A percentile compares a stretch with the other conserved stretches of the same genome.
These are phyloP conservation scores for Caracal caracal DNA, from an alignment of 2,113 vertebrate genomes.

Conservation along the genomic window DNA sequence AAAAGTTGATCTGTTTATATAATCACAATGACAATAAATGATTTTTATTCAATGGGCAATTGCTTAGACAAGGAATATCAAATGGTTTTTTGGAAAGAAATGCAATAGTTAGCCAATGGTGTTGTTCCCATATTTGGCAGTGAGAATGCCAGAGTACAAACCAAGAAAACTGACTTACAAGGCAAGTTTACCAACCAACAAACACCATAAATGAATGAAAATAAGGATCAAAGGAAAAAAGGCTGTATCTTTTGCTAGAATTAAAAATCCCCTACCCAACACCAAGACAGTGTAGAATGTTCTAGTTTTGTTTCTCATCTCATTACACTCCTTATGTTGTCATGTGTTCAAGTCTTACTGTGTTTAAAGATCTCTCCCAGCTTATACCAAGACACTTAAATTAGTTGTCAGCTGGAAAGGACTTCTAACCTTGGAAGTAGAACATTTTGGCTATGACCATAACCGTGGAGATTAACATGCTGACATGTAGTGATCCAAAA, in stretches of 20 bases:
- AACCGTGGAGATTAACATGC: not conserved
- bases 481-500: not conserved
- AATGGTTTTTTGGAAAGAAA: constrained; percentile 6
- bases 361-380: not conserved
- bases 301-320: not conserved
- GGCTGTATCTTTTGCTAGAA: not conserved
- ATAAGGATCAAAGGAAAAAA: not conserved
- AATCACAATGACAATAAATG: not conserved
- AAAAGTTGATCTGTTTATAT: constrained; percentile 46
- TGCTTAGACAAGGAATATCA: not conserved
- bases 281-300: not conserved
- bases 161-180: constrained; percentile 5
- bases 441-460: not conserved
- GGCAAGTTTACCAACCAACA: not conserved
- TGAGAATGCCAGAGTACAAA: not conserved
- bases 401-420: not conserved
- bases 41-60: constrained; percentile 43
- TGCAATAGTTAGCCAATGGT: constrained; percentile 14
- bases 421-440: not conserved
- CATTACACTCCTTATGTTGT: not conserved
- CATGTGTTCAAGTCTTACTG: not conserved
- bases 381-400: not conserved
- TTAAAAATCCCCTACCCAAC: not conserved
- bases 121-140: not conserved
- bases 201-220: not conserved